Percentiles rank a stretch among this genome's conserved stretches.
Evolutionary conservation across 2,888 invertebrate species (phyloP).

Genomic region (Anthophora plumipes): DNA sequence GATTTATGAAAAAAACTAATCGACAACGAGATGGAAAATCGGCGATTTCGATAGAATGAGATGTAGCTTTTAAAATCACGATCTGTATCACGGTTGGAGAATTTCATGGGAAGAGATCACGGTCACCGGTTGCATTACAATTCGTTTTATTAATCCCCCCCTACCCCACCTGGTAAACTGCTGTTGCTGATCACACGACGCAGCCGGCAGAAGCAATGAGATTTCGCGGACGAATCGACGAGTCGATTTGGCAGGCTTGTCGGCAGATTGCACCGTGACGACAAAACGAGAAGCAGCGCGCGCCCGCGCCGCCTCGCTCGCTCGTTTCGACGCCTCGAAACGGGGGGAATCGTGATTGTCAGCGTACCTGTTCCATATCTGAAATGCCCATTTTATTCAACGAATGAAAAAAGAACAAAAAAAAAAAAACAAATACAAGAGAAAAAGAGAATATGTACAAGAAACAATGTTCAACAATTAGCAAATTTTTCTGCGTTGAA

Average conservation of each 20-base stretch:
- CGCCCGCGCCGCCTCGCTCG: constrained; percentile 15
- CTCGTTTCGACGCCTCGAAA: constrained; percentile 52
- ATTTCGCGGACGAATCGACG: constrained; percentile 64
- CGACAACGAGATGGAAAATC: neutral
- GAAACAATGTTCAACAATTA: neutral
- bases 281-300: constrained; percentile 48
- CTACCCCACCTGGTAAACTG: constrained; percentile 35
- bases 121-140: constrained; percentile 43
- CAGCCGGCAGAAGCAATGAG: constrained; percentile 55
- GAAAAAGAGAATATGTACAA: neutral
- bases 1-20: neutral
- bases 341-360: constrained; percentile 55
- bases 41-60: neutral
- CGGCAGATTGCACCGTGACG: constrained; percentile 51
- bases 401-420: neutral
- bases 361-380: constrained; percentile 33
- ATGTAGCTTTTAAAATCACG: neutral
- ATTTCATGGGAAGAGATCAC: constrained; percentile 32
- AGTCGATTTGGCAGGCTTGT: constrained; percentile 61
- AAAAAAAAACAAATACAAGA: no score
- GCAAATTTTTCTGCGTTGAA: neutral
- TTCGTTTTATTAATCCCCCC: constrained; percentile 57
- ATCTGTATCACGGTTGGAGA: neutral
- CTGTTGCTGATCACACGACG: constrained; percentile 46
- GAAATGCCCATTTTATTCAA: constrained; percentile 45